Evolutionary conservation across 2,797 vertebrate genomes (phyloP).

Genomic region (Anguilla anguilla): DNA sequence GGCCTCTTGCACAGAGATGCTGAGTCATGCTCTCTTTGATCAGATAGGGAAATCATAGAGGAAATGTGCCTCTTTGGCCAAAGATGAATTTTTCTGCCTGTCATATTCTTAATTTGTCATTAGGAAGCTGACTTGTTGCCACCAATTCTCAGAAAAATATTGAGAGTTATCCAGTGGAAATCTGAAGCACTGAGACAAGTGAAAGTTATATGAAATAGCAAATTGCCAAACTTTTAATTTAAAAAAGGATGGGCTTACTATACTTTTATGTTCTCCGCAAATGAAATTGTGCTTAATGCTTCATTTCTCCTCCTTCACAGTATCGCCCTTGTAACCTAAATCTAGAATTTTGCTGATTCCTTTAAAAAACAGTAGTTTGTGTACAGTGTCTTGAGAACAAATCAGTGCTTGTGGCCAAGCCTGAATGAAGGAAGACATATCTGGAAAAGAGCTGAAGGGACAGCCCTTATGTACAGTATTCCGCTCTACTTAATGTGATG

Average conservation of each 20-base stretch:
- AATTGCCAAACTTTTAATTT: not conserved
- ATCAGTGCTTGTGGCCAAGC: not conserved
- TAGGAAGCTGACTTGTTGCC: not conserved
- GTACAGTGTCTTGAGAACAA: conserved; percentile 13
- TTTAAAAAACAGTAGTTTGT: not conserved
- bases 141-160: not conserved
- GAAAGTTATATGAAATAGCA: not conserved
- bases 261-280: not conserved
- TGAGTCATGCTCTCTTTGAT: not conserved
- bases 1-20: not conserved
- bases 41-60: not conserved
- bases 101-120: not conserved
- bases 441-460: not conserved
- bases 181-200: not conserved
- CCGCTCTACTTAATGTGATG: not conserved
- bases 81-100: not conserved
- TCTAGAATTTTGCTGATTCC: not conserved
- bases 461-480: conserved; percentile 19
- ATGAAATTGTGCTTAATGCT: not conserved
- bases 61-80: not conserved
- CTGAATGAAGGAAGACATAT: conserved; percentile 9
- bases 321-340: not conserved
- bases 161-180: not conserved
- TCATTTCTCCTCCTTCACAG: not conserved
- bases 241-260: not conserved